A percentile compares a stretch with the other conserved stretches of the same genome.
Evolutionary conservation across 2,113 vertebrate genomes (phyloP).

Genomic region (Psophia crepitans): DNA sequence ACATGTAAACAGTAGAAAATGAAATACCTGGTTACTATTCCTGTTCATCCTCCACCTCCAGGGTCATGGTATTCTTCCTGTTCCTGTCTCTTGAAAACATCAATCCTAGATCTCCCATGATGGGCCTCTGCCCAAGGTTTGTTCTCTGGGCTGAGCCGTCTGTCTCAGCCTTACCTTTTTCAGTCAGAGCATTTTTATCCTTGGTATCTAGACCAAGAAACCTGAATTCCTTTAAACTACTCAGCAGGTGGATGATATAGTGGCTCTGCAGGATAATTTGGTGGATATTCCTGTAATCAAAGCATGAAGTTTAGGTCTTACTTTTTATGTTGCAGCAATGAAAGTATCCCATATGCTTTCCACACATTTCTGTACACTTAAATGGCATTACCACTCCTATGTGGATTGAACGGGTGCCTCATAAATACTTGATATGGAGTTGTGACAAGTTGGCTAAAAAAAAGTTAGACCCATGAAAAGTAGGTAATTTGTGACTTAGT

Average conservation of each 20-base stretch:
- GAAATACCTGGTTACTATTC: background rate
- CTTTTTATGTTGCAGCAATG: background rate
- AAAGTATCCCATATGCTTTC: background rate
- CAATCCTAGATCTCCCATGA: background rate
- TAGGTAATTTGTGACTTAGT: background rate
- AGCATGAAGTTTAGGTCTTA: background rate
- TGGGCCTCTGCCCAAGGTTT: background rate
- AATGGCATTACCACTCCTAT: background rate
- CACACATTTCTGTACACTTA: background rate
- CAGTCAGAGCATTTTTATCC: background rate
- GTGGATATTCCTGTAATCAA: background rate
- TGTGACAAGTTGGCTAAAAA: background rate
- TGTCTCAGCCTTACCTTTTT: background rate
- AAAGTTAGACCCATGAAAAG: background rate
- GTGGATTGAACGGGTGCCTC: background rate
- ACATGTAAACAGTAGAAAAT: background rate
- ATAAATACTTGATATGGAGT: background rate
- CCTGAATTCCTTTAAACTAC: background rate
- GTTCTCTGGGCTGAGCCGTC: background rate
- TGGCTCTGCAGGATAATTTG: background rate
- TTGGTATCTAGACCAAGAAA: background rate
- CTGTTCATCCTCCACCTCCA: fast-evolving
- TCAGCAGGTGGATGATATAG: background rate
- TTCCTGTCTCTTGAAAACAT: background rate
- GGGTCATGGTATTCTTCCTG: background rate